Base-by-base conservation (phyloP, 2,797 vertebrate species). In the Micrastur ruficollis region DNA sequence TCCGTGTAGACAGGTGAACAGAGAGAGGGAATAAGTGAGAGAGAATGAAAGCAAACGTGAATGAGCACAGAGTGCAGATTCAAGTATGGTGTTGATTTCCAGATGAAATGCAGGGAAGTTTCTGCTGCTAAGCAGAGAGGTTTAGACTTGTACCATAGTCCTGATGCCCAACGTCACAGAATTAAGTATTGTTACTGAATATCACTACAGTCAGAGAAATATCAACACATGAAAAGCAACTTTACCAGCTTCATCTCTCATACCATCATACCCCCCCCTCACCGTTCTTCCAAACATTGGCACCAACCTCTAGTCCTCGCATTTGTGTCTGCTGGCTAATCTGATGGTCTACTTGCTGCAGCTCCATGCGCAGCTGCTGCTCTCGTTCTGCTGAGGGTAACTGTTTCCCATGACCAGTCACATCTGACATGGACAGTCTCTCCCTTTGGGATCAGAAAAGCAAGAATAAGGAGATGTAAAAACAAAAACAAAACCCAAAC, bases 311-410 rank as follows among this genome's bases (percentile, higher is more conserved):
- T 75, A 99, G 98, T 82, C 98, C 98, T 81, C 99, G 97, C 89
- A 99, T 98, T 97, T 99, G 99, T 58, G 99, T 99, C 97, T 99
- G 99, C 95, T 99, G 99, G 97, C 97, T 99, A 95, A 99, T 99
- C 97, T 99, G 99, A 74, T 99, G 99, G 98, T 99, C 99, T 93
- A 99, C 98, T 66, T 99, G 99, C 97, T 99, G 99, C 75, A 99
- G 98, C 95, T 99, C 99, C 97, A 99, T 98, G 96, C 99, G 99
- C 71, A 99, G 98, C 97, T 99, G 99, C 97, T 99, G 99, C 94
- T 99, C 99, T 94, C 99, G 98, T 82, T 99, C 99, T n/a, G 98
- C 97, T 65, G 98, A 98, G 34, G 98, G 97, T 86, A 98, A 93
- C 83, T 98, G 98, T 92, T 99, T 98, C 72, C 98, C 98, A 13